Base-by-base conservation (phyloP, 1,140 invertebrate genomes). In the Nasonia longicornis region DNA sequence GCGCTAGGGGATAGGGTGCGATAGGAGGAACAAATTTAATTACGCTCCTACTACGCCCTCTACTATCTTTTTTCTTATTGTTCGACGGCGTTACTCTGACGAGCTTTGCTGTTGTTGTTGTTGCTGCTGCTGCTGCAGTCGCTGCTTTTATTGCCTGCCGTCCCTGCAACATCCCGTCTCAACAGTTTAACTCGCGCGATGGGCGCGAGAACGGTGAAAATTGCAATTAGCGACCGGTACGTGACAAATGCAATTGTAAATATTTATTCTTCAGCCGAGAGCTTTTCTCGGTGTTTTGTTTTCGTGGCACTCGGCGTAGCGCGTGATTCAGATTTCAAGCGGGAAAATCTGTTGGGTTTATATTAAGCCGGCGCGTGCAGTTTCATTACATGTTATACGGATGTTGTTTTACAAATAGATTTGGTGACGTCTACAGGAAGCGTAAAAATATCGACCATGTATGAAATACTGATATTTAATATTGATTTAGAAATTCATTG, bases 11-110 rank as follows among this genome's bases (percentile, higher is more conserved):
- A 48, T 48, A 2, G 45, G 14, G 14, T 48, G 14, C 52, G 52
- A 58, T 58, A 31, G 66, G 66, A 35, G 10, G 26, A 69, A 75
- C 63, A 75, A 75, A 75, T 63, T 58, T 63, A 75, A 75, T 75
- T 75, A 63, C 73, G 29, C 73, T 75, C 14, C 20, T 73, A 38
- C 1, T n/a, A 12, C 14, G 26, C 14, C 16, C 3, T 38, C 38
- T 70, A n/a, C 29, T 38, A 10, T 31, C 31, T 35, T 35, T 6
- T 42, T 38, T 70, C 12, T 20, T 20, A 20, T 16, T 72, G 71
- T 73, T 22, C 52, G 29, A 3, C n/a, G 11, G 26, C 11, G 22
- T 31, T 67, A 26, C 20, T 31, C 64, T 31, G 26, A 67, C 26
- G 29, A 26, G 64, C 64, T 29, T 4, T 42, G 35, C 35, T 1